Percentiles rank a stretch among this genome's conserved stretches.
phyloP scores from a whole-genome alignment of 2,888 invertebrate genomes.

The Drosophila eohydei region DNA sequence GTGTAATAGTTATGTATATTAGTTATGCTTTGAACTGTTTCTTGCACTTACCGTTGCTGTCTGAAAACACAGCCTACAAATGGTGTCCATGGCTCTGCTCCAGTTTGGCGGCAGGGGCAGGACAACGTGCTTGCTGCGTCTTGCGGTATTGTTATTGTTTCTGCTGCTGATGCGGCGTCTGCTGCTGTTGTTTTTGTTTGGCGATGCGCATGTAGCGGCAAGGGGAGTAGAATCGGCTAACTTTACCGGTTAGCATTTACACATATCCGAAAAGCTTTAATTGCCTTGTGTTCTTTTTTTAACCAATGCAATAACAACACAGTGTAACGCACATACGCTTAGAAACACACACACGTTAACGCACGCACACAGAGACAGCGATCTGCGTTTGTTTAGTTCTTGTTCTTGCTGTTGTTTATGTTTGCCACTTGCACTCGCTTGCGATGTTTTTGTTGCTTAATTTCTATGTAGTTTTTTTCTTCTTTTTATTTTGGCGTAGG shows the following conservation, averaged over 20 bases:
- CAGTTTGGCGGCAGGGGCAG: constrained; percentile 56
- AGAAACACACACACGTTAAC: constrained; percentile 24
- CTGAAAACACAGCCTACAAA: constrained; percentile 85
- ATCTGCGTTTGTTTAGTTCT: constrained; percentile 62
- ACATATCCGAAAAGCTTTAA: constrained; percentile 49
- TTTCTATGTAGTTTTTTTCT: constrained; percentile 56
- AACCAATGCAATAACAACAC: constrained; percentile 59
- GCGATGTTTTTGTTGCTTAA: constrained; percentile 72
- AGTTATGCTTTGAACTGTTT: constrained; percentile 13
- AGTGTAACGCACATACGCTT: constrained; percentile 38
- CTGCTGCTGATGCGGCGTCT: constrained; percentile 23
- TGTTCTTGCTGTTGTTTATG: constrained; percentile 70
- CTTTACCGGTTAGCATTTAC: constrained; percentile 71
- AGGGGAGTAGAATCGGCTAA: constrained; percentile 28
- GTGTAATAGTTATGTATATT: constrained; percentile 2
- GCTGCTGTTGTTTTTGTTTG: constrained; percentile 21
- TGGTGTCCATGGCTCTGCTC: constrained; percentile 83
- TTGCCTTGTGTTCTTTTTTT: constrained; percentile 57
- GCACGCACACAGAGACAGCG: constrained; percentile 38
- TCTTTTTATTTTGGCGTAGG: constrained; percentile 61
- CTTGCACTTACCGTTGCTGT: constrained; percentile 81
- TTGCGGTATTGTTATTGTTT: constrained; percentile 47
- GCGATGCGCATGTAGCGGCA: constrained; percentile 35
- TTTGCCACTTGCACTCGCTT: constrained; percentile 72
- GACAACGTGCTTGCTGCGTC: constrained; percentile 67